A percentile compares a stretch with the other conserved stretches of the same genome.
phyloP scores from a whole-genome alignment of 2,888 invertebrate species.

The Epirrita christyi region DNA sequence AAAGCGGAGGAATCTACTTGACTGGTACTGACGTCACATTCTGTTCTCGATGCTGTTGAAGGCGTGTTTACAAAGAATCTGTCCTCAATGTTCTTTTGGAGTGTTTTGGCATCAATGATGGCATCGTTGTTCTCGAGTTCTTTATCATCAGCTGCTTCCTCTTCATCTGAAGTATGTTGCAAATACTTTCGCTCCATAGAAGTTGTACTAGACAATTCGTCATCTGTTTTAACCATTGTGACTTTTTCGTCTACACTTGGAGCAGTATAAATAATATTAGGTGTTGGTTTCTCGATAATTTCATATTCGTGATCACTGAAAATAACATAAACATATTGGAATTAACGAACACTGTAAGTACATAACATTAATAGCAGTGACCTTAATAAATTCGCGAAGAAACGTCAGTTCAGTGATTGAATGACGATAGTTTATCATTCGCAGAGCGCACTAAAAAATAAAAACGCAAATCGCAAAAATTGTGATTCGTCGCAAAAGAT shows the following conservation, averaged over 20 bases:
- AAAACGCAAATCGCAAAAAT: constrained; percentile 58
- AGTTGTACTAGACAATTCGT: constrained; percentile 80
- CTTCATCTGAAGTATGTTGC: constrained; percentile 80
- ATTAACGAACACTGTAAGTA: constrained; percentile 20
- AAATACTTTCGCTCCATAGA: constrained; percentile 77
- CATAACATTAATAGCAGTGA: not conserved
- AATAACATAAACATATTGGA: constrained; percentile 50
- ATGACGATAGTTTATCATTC: constrained; percentile 39
- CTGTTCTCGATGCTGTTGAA: constrained; percentile 86
- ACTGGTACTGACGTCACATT: constrained; percentile 87
- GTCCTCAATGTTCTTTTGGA: constrained; percentile 87
- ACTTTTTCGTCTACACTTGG: constrained; percentile 69
- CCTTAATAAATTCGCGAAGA: constrained; percentile 48
- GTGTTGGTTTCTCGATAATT: constrained; percentile 90
- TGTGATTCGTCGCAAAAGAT: constrained; percentile 57
- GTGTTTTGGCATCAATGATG: constrained; percentile 75
- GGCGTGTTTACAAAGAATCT: constrained; percentile 85
- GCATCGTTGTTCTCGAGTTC: constrained; percentile 57
- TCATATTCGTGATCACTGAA: constrained; percentile 97
- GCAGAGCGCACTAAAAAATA: constrained; percentile 44
- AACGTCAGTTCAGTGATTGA: constrained; percentile 13
- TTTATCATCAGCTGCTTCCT: constrained; percentile 68
- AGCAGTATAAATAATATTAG: constrained; percentile 69
- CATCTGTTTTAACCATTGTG: constrained; percentile 69
- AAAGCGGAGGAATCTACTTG: constrained; percentile 88